phyloP scores from a whole-genome alignment of 2,797 vertebrate genomes.

The Sarcophilus harrisii region DNA sequence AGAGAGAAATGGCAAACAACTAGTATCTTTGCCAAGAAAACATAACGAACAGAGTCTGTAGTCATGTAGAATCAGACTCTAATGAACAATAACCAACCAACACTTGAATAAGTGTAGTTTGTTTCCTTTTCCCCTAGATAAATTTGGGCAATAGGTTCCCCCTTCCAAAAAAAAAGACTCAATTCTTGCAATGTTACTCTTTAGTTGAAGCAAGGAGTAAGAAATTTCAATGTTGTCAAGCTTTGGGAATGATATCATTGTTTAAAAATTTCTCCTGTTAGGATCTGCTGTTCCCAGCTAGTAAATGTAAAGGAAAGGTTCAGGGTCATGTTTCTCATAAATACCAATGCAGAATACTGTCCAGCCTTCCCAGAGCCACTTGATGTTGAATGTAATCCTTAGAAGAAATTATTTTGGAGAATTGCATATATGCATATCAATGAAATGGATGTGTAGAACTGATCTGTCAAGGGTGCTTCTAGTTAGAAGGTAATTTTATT shows the following conservation, averaged over 20 bases:
- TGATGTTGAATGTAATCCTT: too few relatives aligned
- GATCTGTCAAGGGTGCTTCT: not conserved
- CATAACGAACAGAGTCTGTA: not conserved
- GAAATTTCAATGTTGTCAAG: not conserved
- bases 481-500: not conserved
- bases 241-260: not conserved
- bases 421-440: not conserved
- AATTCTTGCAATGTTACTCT: not conserved
- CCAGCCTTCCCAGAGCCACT: too few relatives aligned
- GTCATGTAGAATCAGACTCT: not conserved
- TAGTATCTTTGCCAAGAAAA: not conserved
- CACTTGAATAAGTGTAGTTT: not conserved
- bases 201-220: not conserved
- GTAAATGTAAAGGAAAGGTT: too few relatives aligned
- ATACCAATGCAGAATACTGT: too few relatives aligned
- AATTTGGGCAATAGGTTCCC: not conserved
- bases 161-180: not conserved
- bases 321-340: too few relatives aligned
- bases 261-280: not conserved
- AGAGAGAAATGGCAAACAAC: not conserved
- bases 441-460: not conserved
- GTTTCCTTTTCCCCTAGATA: not conserved
- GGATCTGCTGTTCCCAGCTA: too few relatives aligned
- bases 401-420: too few relatives aligned
- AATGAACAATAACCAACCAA: not conserved